A percentile compares a stretch with the other conserved stretches of the same genome.
These are phyloP conservation scores for Syrista parreyssii DNA, from an alignment of 2,888 invertebrate genomes.

Conservation along the genomic window DNA sequence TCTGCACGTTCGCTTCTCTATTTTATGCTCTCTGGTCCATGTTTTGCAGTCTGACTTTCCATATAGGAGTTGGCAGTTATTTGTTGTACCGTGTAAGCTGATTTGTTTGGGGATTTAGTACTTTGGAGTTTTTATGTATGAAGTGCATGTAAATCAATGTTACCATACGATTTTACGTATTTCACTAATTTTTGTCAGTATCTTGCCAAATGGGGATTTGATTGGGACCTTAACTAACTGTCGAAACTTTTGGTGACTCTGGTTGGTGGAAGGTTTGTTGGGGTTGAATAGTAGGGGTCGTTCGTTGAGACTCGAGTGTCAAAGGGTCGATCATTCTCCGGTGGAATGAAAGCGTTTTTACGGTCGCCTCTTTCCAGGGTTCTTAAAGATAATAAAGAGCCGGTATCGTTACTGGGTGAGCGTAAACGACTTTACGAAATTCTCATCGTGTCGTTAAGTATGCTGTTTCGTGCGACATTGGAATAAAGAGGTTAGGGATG, in stretches of 20 bases:
- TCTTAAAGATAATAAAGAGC: neutral
- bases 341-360: neutral
- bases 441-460: neutral
- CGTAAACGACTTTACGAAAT: neutral
- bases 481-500: neutral
- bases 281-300: neutral
- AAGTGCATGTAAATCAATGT: neutral
- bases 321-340: neutral
- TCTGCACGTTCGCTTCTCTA: neutral
- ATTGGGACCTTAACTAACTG: neutral
- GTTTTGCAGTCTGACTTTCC: neutral
- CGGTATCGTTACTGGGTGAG: neutral
- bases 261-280: neutral
- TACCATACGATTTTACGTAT: neutral
- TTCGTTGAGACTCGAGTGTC: neutral
- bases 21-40: neutral
- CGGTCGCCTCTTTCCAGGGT: neutral
- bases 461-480: neutral
- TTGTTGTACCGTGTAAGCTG: neutral
- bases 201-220: neutral
- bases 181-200: neutral
- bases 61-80: neutral
- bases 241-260: neutral
- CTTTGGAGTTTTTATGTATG: too few species aligned
- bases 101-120: too few species aligned